Evolutionary conservation across 1,140 invertebrate species (phyloP).

Genomic region (Andrena cerasifolii): DNA sequence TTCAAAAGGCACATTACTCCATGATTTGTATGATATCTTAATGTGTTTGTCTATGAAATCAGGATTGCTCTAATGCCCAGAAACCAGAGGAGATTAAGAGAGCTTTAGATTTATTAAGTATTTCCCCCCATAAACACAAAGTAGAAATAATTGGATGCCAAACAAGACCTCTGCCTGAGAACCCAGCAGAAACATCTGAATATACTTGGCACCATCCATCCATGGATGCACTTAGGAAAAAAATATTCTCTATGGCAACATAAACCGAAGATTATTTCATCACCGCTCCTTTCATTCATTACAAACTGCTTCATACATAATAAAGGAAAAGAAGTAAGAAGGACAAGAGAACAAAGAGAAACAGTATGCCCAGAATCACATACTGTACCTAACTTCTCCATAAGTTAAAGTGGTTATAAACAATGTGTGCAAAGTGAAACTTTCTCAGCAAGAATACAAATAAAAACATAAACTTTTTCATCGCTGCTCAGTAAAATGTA

Average conservation of each 20-base stretch:
- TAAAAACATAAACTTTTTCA: slow-evolving; percentile 34
- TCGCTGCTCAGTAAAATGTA: slow-evolving; percentile 16
- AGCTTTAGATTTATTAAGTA: slow-evolving; percentile 77
- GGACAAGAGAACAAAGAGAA: slow-evolving; percentile 10
- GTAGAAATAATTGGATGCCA: slow-evolving; percentile 78
- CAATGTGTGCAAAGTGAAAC: slow-evolving; percentile 12
- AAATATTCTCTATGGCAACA: slow-evolving; percentile 71
- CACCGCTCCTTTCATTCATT: slow-evolving; percentile 38
- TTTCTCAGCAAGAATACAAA: slow-evolving; percentile 16
- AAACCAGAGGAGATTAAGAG: slow-evolving; percentile 75
- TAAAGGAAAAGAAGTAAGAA: slow-evolving; percentile 2
- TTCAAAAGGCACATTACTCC: not conserved
- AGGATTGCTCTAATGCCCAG: slow-evolving; percentile 75
- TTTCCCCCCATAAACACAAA: slow-evolving; percentile 75
- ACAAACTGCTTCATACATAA: slow-evolving; percentile 16
- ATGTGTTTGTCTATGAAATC: slow-evolving; percentile 44
- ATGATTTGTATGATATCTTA: not conserved
- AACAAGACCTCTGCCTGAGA: slow-evolving; percentile 68
- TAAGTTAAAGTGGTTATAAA: not conserved
- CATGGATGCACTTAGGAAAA: slow-evolving; percentile 68
- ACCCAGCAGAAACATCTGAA: slow-evolving; percentile 39
- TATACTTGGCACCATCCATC: slow-evolving; percentile 71
- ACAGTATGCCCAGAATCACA: not conserved
- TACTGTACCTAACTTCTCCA: not conserved
- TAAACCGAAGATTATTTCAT: slow-evolving; percentile 31